A percentile compares a stretch with the other conserved stretches of the same genome.
phyloP scores from a whole-genome alignment of 2,113 vertebrate species.

The Sebastes schlegelii region DNA sequence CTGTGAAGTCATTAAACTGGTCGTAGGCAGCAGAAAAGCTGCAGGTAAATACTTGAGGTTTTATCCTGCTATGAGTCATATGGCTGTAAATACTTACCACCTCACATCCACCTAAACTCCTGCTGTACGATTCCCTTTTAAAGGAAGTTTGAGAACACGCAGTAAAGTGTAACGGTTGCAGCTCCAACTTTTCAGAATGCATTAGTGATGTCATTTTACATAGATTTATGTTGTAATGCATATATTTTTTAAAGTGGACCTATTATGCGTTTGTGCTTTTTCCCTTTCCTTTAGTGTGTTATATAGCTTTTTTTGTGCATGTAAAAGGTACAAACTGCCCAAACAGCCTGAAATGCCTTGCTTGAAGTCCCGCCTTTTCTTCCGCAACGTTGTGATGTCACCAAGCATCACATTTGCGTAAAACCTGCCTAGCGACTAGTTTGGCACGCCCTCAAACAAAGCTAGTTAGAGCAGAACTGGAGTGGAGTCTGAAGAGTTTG shows the following conservation, averaged over 20 bases:
- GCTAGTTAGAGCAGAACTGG: too few species aligned
- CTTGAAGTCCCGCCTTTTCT: neutral
- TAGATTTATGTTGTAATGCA: slow-evolving; percentile 2
- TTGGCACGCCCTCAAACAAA: too few species aligned
- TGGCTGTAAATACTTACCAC: slow-evolving; percentile 76
- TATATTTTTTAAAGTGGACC: slow-evolving; percentile 1
- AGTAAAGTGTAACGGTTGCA: slow-evolving; percentile 6
- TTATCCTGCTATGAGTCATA: slow-evolving; percentile 72
- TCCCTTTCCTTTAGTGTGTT: too few species aligned
- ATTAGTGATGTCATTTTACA: slow-evolving; percentile 2
- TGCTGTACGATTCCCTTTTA: slow-evolving; percentile 35
- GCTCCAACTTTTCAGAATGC: slow-evolving; percentile 28
- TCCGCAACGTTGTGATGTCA: too few species aligned
- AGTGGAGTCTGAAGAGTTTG: too few species aligned
- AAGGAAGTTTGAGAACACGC: slow-evolving; percentile 37
- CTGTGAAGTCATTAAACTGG: slow-evolving; percentile 77
- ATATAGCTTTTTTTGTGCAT: too few species aligned
- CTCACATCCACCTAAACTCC: slow-evolving; percentile 52
- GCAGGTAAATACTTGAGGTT: slow-evolving; percentile 81
- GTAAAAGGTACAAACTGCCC: too few species aligned
- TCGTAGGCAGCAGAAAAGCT: slow-evolving; percentile 72
- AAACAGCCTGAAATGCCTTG: too few species aligned
- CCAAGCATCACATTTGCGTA: too few species aligned
- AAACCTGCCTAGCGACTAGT: too few species aligned
- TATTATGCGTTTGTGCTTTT: too few species aligned